These are phyloP conservation scores for Colossoma macropomum DNA, from an alignment of 2,113 vertebrate species.

Conservation along the genomic window DNA sequence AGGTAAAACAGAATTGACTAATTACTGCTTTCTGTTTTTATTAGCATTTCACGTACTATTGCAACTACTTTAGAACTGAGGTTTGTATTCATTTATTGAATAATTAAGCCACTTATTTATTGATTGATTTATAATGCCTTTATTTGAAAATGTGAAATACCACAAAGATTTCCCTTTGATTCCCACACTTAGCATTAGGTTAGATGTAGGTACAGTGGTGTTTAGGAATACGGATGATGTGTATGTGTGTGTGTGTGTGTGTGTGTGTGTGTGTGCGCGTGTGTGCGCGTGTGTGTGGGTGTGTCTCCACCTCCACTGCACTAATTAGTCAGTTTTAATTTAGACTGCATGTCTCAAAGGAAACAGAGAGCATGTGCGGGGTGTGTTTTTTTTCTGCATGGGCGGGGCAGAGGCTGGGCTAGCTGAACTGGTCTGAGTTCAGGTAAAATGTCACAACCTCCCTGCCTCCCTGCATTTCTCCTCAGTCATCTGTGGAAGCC, in stretches of 20 bases:
- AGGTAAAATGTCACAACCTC: slow-evolving; percentile 50
- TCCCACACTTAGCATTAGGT: too few relatives aligned
- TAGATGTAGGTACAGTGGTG: too few relatives aligned
- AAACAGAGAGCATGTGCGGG: background rate
- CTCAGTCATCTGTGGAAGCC: slow-evolving; percentile 5
- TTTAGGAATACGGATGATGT: too few relatives aligned
- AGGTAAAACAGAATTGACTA: too few relatives aligned
- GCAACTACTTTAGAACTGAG: too few relatives aligned
- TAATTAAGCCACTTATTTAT: too few relatives aligned
- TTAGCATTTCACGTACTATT: too few relatives aligned
- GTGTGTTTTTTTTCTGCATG: slow-evolving; percentile 27
- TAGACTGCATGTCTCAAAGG: background rate
- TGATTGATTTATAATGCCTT: too few relatives aligned
- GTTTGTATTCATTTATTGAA: too few relatives aligned
- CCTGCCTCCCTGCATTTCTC: background rate
- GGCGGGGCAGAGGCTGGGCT: slow-evolving; percentile 59
- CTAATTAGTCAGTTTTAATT: slow-evolving; percentile 10
- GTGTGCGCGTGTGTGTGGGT: background rate
- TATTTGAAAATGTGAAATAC: too few relatives aligned
- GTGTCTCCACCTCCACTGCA: background rate
- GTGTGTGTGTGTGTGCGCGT: slow-evolving; percentile 12
- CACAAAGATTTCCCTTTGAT: too few relatives aligned
- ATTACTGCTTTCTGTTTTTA: too few relatives aligned
- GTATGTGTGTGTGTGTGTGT: background rate
- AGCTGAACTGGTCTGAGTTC: slow-evolving; percentile 49